Evolutionary conservation across 2,113 vertebrate species (phyloP).

Genomic region (Varanus komodoensis): DNA sequence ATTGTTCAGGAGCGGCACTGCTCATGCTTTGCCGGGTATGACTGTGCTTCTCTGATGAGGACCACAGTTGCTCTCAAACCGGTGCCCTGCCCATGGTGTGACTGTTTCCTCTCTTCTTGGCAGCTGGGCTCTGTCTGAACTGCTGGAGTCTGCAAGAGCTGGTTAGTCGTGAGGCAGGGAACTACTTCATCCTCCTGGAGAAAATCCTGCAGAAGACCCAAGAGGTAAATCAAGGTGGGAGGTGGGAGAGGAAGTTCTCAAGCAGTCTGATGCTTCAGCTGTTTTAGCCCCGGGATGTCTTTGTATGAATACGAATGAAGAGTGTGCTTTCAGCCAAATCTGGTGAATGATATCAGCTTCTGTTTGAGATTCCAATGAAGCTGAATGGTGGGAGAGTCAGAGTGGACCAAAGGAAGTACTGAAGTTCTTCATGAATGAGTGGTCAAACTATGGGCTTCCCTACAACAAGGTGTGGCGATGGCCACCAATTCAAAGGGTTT

Average conservation of each 20-base stretch:
- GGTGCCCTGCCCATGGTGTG: too few relatives aligned
- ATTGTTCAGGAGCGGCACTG: not conserved
- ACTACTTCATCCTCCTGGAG: slow-evolving; percentile 94
- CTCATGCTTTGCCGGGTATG: not conserved
- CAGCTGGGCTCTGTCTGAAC: slow-evolving; percentile 92
- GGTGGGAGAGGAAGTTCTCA: not conserved
- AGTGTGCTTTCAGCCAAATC: not conserved
- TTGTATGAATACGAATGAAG: not conserved
- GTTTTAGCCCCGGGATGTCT: not conserved
- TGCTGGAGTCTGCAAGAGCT: slow-evolving; percentile 97
- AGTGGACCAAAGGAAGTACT: too few relatives aligned
- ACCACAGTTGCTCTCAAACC: not conserved
- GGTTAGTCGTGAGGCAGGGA: slow-evolving; percentile 89
- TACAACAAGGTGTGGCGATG: too few relatives aligned
- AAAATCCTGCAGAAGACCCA: slow-evolving; percentile 90
- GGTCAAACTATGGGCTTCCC: too few relatives aligned
- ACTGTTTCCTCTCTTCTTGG: slow-evolving; percentile 32
- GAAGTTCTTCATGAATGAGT: too few relatives aligned
- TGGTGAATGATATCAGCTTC: not conserved
- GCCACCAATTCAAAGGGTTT: too few relatives aligned
- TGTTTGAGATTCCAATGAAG: not conserved
- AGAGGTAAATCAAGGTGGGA: slow-evolving; percentile 80
- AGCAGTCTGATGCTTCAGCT: not conserved
- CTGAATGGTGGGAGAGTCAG: too few relatives aligned
- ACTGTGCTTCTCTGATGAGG: not conserved